A percentile compares a stretch with the other conserved stretches of the same genome.
Evolutionary conservation across 2,888 invertebrate species (phyloP).

Genomic region (Choristoneura rosaceana): DNA sequence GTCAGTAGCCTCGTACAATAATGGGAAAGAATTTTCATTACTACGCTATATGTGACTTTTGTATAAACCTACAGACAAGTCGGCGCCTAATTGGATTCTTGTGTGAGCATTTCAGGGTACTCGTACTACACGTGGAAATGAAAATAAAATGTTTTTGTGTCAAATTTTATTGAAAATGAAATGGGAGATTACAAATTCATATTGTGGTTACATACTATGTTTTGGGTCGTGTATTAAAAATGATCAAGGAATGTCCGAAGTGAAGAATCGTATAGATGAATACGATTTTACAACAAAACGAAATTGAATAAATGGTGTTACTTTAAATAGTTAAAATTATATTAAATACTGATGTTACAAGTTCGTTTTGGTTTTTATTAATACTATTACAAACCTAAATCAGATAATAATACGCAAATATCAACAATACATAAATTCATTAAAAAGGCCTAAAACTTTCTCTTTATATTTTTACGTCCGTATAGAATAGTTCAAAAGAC

Average conservation of each 20-base stretch:
- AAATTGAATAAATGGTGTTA: no score
- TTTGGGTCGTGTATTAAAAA: neutral
- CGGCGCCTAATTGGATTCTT: conserved; percentile 34
- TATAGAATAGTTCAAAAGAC: no score
- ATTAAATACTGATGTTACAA: no score
- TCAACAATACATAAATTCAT: no score
- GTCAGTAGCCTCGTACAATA: conserved; percentile 25
- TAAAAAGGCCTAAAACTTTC: no score
- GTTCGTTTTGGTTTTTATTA: no score
- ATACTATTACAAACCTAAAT: no score
- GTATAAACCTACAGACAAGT: conserved; percentile 20
- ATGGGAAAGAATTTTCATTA: conserved; percentile 39
- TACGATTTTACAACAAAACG: no score
- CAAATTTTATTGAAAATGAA: neutral
- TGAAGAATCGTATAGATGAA: no score
- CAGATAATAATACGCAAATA: no score
- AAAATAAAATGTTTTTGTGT: neutral
- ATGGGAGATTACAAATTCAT: neutral
- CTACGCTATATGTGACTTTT: conserved; percentile 32
- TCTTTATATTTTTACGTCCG: no score
- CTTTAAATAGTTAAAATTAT: no score
- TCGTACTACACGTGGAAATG: conserved; percentile 14
- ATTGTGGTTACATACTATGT: neutral
- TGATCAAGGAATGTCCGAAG: neutral
- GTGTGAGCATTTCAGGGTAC: conserved; percentile 3